Conservation (phyloP, 2,113 vertebrate species). For the Malurus melanocephalus region DNA sequence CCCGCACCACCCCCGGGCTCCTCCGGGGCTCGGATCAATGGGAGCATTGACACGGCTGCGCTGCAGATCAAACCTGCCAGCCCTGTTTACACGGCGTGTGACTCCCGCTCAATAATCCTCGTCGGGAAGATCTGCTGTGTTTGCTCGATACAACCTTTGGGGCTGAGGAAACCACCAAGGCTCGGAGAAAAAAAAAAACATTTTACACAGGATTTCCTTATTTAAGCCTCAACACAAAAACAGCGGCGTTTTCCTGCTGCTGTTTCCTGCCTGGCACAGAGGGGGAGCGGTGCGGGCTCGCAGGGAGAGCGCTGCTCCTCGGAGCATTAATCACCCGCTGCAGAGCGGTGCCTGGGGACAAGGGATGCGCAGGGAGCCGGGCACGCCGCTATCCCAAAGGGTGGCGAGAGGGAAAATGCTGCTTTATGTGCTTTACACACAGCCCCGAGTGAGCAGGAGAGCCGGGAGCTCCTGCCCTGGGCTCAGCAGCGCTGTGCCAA, state of each 20-base stretch:
- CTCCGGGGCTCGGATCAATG: neutral
- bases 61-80: slow-evolving; percentile 24
- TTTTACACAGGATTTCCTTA: neutral
- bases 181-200: neutral
- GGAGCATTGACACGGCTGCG: neutral
- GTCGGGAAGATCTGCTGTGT: neutral
- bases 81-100: slow-evolving; percentile 5
- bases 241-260: neutral
- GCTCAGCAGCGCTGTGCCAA: neutral
- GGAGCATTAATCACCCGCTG: accelerated
- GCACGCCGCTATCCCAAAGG: neutral
- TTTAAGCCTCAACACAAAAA: neutral
- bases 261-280: neutral
- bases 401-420: accelerated
- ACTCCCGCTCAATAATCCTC: slow-evolving; percentile 37
- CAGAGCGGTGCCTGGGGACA: accelerated
- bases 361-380: accelerated
- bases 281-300: accelerated
- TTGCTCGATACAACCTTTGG: slow-evolving; percentile 19
- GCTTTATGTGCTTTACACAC: accelerated
- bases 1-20: accelerated
- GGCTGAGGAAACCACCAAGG: slow-evolving; percentile 15
- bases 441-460: neutral
- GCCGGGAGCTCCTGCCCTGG: neutral
- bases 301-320: neutral